Evolutionary conservation across 2,888 invertebrate genomes (phyloP).

Genomic region (Temnothorax ravouxi): DNA sequence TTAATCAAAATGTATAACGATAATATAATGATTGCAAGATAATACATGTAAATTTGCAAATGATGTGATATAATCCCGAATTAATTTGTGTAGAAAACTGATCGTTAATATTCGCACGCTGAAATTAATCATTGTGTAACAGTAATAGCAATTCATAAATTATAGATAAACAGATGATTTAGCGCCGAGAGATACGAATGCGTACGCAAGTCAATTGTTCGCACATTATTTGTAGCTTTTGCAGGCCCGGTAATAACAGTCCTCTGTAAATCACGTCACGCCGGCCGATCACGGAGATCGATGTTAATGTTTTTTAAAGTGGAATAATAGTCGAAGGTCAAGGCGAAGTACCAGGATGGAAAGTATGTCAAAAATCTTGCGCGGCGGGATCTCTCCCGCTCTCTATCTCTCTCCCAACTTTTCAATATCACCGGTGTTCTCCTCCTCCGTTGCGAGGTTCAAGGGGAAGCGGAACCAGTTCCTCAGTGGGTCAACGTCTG

Average conservation of each 20-base stretch:
- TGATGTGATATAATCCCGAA: background rate
- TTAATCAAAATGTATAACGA: background rate
- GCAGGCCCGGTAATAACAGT: slow-evolving; percentile 11
- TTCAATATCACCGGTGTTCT: slow-evolving; percentile 61
- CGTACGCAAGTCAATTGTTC: background rate
- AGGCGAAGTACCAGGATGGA: slow-evolving; percentile 80
- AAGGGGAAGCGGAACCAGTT: slow-evolving; percentile 86
- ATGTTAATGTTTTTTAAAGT: slow-evolving; percentile 64
- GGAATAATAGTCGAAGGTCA: slow-evolving; percentile 83
- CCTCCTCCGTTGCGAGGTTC: slow-evolving; percentile 67
- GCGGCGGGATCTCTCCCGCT: slow-evolving; percentile 68
- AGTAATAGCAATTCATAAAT: background rate
- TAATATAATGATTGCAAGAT: background rate
- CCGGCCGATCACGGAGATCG: slow-evolving; percentile 33
- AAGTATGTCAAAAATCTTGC: slow-evolving; percentile 86
- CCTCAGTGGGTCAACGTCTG: slow-evolving; percentile 85
- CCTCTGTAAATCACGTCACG: slow-evolving; percentile 15
- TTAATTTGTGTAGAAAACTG: slow-evolving; percentile 14
- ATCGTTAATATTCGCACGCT: background rate
- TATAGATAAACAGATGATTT: background rate
- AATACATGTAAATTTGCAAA: background rate
- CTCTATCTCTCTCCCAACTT: slow-evolving; percentile 53
- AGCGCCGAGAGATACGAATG: background rate
- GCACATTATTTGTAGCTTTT: background rate
- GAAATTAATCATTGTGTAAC: slow-evolving; percentile 25